Base-by-base conservation (phyloP, 2,797 vertebrate genomes). In the Thripadectes ignobilis region DNA sequence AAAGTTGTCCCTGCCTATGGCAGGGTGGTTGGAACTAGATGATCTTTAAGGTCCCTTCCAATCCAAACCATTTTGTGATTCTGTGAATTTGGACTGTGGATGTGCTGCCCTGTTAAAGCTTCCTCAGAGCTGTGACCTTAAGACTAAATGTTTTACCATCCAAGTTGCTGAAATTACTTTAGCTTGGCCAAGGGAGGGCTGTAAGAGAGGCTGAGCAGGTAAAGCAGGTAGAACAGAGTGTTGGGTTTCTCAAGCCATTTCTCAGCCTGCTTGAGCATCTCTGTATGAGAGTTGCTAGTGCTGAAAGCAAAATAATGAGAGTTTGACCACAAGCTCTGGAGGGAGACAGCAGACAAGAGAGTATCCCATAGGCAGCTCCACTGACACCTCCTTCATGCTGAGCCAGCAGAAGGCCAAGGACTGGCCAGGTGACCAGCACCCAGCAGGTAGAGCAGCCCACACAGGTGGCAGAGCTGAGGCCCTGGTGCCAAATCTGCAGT, bases 171-270 rank as follows among this genome's bases (percentile, higher is more conserved):
- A 87, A 82, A 59, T 32, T 11, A 39, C 58, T 92, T 75, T 34
- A 74, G 23, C 58, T 69, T 79, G 69, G 51, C 39, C 51, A 41
- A 48, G 13, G 36, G 54, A 81, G n/a, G 55, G 51, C 55, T 77
- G 68, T 21, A 20, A 63, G 74, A 51, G 69, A 96, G 51, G 90
- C 39, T 63, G 69, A 94, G 85, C 93, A 84, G 76, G 93, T 85
- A 91, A 54, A 92, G 81, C 87, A 88, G 86, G 92, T 79, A 91
- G 36, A 82, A 51, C 91, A 85, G 76, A 82, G n/a, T 55, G 61
- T 17, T 41, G 34, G 8, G 38, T 92, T 96, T 93, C 93, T 90
- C 92, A 94, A 84, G 67, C 75, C 62, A 7, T 45, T 62, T 41
- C 83, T 82, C 61, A 66, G 32, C 73, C 62, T 73, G 51, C 80